phyloP scores from a whole-genome alignment of 2,113 vertebrate genomes.

The Porphyrio hochstetteri region DNA sequence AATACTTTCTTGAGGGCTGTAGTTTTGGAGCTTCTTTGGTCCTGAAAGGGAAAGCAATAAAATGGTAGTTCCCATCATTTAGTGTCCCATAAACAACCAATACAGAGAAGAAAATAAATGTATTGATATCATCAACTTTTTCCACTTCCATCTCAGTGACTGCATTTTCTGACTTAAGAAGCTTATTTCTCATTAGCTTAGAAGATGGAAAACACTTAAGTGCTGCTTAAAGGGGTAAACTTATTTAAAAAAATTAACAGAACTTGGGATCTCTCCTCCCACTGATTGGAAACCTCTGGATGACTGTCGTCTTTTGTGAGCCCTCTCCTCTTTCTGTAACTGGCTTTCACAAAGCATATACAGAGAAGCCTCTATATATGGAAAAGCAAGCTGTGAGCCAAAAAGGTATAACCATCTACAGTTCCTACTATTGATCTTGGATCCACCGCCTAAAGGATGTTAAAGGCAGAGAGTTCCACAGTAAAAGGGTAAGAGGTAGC shows the following conservation, averaged over 20 bases:
- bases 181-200: background rate
- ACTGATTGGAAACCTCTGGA: background rate
- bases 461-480: background rate
- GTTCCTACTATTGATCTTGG: background rate
- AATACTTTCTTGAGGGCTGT: background rate
- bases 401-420: background rate
- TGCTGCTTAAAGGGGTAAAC: background rate
- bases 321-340: background rate
- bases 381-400: background rate
- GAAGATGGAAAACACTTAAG: background rate
- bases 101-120: background rate
- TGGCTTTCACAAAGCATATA: background rate
- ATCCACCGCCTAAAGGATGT: background rate
- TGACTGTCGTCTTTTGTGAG: background rate
- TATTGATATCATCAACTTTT: background rate
- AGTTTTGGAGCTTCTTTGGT: background rate
- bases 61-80: background rate
- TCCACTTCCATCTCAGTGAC: background rate
- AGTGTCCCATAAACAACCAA: background rate
- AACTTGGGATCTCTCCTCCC: background rate
- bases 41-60: background rate
- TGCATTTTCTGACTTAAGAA: background rate
- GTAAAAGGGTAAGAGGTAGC: background rate
- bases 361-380: background rate
- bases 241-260: background rate